Conservation (phyloP, 2,888 invertebrate species). For the Drosophila birchii region DNA sequence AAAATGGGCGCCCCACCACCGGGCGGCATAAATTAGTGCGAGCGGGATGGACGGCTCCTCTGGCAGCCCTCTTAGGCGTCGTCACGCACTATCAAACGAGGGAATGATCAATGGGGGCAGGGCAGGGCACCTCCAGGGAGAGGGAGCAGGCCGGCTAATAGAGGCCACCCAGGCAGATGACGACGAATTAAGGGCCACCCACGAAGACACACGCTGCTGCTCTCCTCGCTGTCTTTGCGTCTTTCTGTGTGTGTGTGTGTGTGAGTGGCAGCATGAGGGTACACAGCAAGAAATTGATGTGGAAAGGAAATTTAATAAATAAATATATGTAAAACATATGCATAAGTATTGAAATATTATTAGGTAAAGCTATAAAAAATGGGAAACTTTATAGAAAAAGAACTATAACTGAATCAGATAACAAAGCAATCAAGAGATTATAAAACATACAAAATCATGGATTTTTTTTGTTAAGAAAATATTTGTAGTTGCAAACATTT, state of each 20-base stretch:
- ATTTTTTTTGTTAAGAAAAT: no score
- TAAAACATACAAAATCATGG: no score
- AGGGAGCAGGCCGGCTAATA: slow-evolving; percentile 46
- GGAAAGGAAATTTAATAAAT: not conserved
- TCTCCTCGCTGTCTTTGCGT: slow-evolving; percentile 29
- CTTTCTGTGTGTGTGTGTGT: slow-evolving; percentile 16
- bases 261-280: slow-evolving; percentile 22
- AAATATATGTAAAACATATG: no score
- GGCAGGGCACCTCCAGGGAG: slow-evolving; percentile 39
- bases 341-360: no score
- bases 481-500: no score
- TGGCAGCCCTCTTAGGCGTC: slow-evolving; percentile 49
- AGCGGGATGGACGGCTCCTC: slow-evolving; percentile 55
- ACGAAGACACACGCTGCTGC: slow-evolving; percentile 53
- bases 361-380: no score
- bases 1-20: slow-evolving; percentile 61
- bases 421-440: no score
- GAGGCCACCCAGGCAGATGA: slow-evolving; percentile 69
- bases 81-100: slow-evolving; percentile 75
- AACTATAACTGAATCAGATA: no score
- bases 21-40: slow-evolving; percentile 65
- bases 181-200: slow-evolving; percentile 73
- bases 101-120: slow-evolving; percentile 72
- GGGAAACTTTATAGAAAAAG: no score
- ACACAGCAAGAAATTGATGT: slow-evolving; percentile 9